Evolutionary conservation across 2,888 invertebrate species (phyloP).

Genomic region (Steinernema hermaphroditum): DNA sequence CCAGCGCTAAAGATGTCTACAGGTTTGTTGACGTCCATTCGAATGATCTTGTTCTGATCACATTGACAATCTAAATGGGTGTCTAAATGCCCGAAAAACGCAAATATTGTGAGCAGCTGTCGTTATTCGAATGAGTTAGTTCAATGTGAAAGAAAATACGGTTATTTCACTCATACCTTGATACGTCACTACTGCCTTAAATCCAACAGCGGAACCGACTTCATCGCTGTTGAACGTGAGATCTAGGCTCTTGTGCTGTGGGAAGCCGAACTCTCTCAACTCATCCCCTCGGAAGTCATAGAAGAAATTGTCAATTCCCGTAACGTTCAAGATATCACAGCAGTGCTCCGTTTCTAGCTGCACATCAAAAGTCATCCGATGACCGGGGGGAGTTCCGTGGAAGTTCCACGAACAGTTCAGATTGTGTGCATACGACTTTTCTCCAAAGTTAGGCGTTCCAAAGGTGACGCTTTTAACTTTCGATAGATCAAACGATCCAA

Average conservation of each 20-base stretch:
- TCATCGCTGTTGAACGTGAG: neutral
- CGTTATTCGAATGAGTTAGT: too few species aligned
- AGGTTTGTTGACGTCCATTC: neutral
- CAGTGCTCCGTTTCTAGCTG: conserved; percentile 20
- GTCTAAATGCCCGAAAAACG: too few species aligned
- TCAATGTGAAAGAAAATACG: too few species aligned
- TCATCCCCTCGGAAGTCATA: neutral
- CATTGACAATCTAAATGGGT: conserved; percentile 13
- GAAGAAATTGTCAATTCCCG: neutral
- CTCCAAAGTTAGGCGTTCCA: neutral
- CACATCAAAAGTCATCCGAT: neutral
- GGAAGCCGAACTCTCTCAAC: neutral
- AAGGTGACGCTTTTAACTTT: neutral
- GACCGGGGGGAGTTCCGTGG: neutral
- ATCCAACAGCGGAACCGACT: neutral
- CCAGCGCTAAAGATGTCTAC: conserved; percentile 13
- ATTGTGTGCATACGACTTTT: neutral
- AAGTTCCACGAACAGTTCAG: conserved; percentile 4
- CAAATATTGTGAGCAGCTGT: too few species aligned
- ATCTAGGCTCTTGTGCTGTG: neutral
- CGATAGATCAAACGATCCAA: neutral
- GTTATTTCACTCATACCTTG: too few species aligned
- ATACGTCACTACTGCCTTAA: neutral
- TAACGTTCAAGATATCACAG: neutral
- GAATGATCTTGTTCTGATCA: neutral